phyloP scores from a whole-genome alignment of 2,888 invertebrate genomes.

The Eupithecia inturbata region DNA sequence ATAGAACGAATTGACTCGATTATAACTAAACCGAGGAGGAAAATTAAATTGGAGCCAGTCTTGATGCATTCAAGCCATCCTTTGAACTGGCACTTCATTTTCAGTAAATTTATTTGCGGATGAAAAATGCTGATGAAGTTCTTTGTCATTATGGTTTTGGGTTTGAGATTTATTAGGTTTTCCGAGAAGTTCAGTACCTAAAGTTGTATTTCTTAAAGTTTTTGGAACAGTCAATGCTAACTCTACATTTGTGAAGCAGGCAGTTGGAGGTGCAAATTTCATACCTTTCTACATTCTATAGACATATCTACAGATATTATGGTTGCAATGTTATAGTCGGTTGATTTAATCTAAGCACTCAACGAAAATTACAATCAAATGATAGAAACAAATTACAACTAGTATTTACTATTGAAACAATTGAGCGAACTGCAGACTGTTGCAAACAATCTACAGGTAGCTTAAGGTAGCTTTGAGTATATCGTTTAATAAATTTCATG shows the following conservation, averaged over 20 bases:
- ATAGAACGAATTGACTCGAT: conserved; percentile 81
- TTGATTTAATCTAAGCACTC: not conserved
- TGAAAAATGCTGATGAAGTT: conserved; percentile 37
- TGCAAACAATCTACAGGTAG: too few species aligned
- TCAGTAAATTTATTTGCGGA: conserved; percentile 39
- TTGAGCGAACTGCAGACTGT: too few species aligned
- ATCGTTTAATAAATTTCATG: too few species aligned
- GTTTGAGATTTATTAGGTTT: not conserved
- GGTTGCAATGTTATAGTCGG: not conserved
- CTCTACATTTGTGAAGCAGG: not conserved
- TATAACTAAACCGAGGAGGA: conserved; percentile 73
- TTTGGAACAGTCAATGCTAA: not conserved
- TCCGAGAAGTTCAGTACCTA: not conserved
- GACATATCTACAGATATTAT: not conserved
- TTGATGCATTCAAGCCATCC: conserved; percentile 56
- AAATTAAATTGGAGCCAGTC: conserved; percentile 77
- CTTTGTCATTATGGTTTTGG: conserved; percentile 10
- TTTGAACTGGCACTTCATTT: conserved; percentile 42
- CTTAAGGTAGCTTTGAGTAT: too few species aligned
- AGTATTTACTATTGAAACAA: too few species aligned
- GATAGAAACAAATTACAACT: too few species aligned
- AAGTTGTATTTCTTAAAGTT: not conserved
- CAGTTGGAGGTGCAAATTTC: not conserved
- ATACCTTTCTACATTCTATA: not conserved
- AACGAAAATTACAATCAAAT: too few species aligned